These are phyloP conservation scores for Rhyacophila evoluta DNA, from an alignment of 2,888 invertebrate species.

Conservation along the genomic window DNA sequence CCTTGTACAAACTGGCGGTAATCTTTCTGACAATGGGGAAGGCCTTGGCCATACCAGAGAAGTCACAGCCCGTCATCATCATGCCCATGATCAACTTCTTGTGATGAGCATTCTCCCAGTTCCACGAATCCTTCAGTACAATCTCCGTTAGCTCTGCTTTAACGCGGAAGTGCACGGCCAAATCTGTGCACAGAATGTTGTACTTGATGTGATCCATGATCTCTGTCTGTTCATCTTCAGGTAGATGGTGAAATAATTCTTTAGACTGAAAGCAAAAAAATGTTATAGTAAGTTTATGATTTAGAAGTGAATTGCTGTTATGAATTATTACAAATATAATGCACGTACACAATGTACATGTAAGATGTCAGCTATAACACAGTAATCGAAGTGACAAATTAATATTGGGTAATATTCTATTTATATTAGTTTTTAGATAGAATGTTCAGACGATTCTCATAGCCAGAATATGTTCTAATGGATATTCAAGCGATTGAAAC, in stretches of 20 bases:
- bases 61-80: slow-evolving; percentile 73
- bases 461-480: too few relatives aligned
- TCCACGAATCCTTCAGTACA: slow-evolving; percentile 64
- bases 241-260: slow-evolving; percentile 65
- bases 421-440: too few relatives aligned
- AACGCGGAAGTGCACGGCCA: slow-evolving; percentile 70
- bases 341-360: too few relatives aligned
- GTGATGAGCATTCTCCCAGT: slow-evolving; percentile 67
- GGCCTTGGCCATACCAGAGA: slow-evolving; percentile 73
- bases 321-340: too few relatives aligned
- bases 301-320: too few relatives aligned
- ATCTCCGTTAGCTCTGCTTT: slow-evolving; percentile 70
- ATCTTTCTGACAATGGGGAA: slow-evolving; percentile 69
- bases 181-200: slow-evolving; percentile 72
- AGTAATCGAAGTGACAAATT: too few relatives aligned
- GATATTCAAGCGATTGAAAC: too few relatives aligned
- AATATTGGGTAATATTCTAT: too few relatives aligned
- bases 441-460: too few relatives aligned
- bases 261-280: too few relatives aligned
- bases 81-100: slow-evolving; percentile 69
- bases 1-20: slow-evolving; percentile 70
- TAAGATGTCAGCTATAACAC: too few relatives aligned
- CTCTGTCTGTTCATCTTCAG: slow-evolving; percentile 61
- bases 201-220: slow-evolving; percentile 69
- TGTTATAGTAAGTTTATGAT: too few relatives aligned